A percentile compares a stretch with the other conserved stretches of the same genome.
phyloP scores from a whole-genome alignment of 1,140 invertebrate genomes.

The Samia ricini region DNA sequence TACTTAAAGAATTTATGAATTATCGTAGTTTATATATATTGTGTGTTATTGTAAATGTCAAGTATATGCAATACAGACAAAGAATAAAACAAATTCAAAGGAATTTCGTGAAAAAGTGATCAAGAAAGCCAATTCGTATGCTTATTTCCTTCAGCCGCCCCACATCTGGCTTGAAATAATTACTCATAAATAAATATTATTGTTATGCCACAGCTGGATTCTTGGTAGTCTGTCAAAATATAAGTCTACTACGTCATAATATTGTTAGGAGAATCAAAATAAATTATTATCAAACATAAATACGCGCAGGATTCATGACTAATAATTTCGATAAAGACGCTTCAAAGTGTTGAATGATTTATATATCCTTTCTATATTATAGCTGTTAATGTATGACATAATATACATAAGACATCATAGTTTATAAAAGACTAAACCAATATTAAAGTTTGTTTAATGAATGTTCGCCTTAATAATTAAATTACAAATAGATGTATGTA shows the following conservation, averaged over 20 bases:
- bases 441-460: too few species aligned
- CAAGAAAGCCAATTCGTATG: background rate
- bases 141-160: background rate
- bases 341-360: constrained; percentile 20
- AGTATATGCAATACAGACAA: too few species aligned
- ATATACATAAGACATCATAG: too few species aligned
- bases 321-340: constrained; percentile 10
- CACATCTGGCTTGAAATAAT: constrained; percentile 8
- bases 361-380: background rate
- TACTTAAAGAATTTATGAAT: too few species aligned
- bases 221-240: background rate
- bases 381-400: background rate
- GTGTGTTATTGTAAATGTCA: too few species aligned
- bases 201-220: constrained; percentile 8
- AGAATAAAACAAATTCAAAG: too few species aligned
- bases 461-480: too few species aligned
- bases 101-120: background rate
- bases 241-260: constrained; percentile 3
- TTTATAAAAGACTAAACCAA: too few species aligned
- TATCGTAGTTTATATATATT: too few species aligned
- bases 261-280: constrained; percentile 11
- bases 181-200: constrained; percentile 15
- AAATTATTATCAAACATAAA: background rate
- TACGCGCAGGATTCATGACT: constrained; percentile 13
- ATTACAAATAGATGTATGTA: too few species aligned